Evolutionary conservation across 1,140 invertebrate genomes (phyloP).

Genomic region (Drosophila parvula): DNA sequence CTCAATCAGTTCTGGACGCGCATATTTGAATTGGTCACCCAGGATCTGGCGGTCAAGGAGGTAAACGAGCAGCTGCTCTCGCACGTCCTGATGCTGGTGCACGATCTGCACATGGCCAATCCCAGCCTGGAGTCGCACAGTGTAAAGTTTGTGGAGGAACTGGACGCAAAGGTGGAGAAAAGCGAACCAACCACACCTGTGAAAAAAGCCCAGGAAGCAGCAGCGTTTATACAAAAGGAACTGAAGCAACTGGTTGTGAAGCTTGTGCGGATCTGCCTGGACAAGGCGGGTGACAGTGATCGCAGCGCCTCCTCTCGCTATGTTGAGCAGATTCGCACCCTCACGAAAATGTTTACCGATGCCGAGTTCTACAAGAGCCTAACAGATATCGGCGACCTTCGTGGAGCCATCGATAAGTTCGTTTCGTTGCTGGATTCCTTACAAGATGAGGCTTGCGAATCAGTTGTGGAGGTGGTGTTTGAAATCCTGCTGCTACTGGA

Average conservation of each 20-base stretch:
- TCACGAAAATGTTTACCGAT: slow-evolving; percentile 73
- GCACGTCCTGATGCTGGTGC: slow-evolving; percentile 64
- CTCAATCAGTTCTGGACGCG: slow-evolving; percentile 86
- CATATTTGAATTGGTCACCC: slow-evolving; percentile 84
- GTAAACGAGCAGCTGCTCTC: slow-evolving; percentile 61
- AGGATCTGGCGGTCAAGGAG: slow-evolving; percentile 60
- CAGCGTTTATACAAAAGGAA: slow-evolving; percentile 77
- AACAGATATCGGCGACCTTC: slow-evolving; percentile 71
- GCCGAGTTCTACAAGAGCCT: slow-evolving; percentile 61
- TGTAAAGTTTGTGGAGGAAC: slow-evolving; percentile 64
- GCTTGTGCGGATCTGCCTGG: slow-evolving; percentile 85
- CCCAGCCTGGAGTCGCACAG: slow-evolving; percentile 63
- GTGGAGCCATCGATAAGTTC: slow-evolving; percentile 85
- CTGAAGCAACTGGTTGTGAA: slow-evolving; percentile 85
- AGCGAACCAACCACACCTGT: slow-evolving; percentile 50
- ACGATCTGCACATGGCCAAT: slow-evolving; percentile 72
- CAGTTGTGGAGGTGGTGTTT: slow-evolving; percentile 86
- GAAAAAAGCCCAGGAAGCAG: slow-evolving; percentile 55
- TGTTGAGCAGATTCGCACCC: slow-evolving; percentile 56
- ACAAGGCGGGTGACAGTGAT: slow-evolving; percentile 39
- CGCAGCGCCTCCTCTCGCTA: slow-evolving; percentile 48
- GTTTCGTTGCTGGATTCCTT: slow-evolving; percentile 84
- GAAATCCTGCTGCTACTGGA: slow-evolving; percentile 85
- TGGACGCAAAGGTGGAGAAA: not conserved
- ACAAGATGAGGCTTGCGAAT: slow-evolving; percentile 83